Evolutionary conservation across 2,888 invertebrate species (phyloP).

Genomic region (Lepidochitona cinerea): DNA sequence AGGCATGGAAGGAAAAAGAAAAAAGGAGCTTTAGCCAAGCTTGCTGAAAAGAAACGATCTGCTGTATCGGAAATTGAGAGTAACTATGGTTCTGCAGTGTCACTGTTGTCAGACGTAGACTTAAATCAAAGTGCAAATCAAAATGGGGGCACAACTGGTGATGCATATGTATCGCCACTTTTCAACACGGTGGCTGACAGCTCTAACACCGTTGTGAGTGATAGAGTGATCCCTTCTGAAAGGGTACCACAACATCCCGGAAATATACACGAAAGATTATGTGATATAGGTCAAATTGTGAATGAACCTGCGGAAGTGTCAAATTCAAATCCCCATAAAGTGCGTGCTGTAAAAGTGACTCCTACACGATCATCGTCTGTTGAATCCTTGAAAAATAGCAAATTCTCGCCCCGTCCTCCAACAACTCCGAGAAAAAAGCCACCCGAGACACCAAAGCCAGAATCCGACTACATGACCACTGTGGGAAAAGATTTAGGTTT

Average conservation of each 20-base stretch:
- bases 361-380: constrained; percentile 42
- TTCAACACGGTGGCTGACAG: neutral
- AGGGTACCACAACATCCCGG: neutral
- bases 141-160: neutral
- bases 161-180: neutral
- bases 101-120: constrained; percentile 27
- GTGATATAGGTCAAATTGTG: neutral
- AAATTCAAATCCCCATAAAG: constrained; percentile 41
- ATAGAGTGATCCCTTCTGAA: neutral
- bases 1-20: constrained; percentile 41
- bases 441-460: constrained; percentile 41
- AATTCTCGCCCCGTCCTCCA: constrained; percentile 58
- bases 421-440: constrained; percentile 42
- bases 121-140: neutral
- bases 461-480: too few species aligned
- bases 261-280: neutral
- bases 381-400: constrained; percentile 50
- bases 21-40: constrained; percentile 56
- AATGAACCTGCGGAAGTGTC: neutral
- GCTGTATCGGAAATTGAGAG: constrained; percentile 43
- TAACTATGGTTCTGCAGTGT: constrained; percentile 47
- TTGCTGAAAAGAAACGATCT: constrained; percentile 48
- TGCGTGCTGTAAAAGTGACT: constrained; percentile 50
- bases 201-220: neutral
- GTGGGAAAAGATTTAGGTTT: too few species aligned